Base-by-base conservation (phyloP, 2,113 vertebrate species). In the Ammodytes dubius region DNA sequence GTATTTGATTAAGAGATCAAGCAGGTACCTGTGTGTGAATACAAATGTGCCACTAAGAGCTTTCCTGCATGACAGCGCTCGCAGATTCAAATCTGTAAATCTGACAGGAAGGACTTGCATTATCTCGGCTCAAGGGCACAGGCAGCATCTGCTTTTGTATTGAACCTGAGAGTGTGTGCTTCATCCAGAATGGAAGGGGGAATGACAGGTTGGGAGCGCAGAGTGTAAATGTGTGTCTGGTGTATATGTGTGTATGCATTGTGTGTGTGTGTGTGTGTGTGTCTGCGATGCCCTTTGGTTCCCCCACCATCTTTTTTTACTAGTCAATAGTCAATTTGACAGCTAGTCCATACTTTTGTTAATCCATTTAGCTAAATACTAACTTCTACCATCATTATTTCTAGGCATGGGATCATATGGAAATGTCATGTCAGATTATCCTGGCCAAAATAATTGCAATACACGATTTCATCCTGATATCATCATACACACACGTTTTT, bases 1-100 rank as follows among this genome's bases (percentile, higher is more conserved):
- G 54, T 89, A 79, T 91, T 91, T 91, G 88, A 91, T 87, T 80
- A 92, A 88, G 86, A 88, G 89, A 91, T 91, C 83, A 83, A 70
- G 53, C 79, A 73, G 72, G 79, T 63, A 71, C 79, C 86, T 67
- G 83, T 58, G 83, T 58, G 61, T 88, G 88, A 92, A 92, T 91
- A 91, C 88, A 88, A 90, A 92, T 86, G 85, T 52, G 68, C 17
- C 15, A 65, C 79, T 73, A 67, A 74, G 57, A 79, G 84, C 88
- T 77, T 77, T 83, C 64, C 79, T 56, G 77, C 71, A 15, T 73
- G 85, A 87, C 88, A 77, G 82, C n/a, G 9, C 67, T 52, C 47
- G 37, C 74, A 80, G 77, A 87, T 88, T 88, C 54, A 85, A 27
- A 89, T 90, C 87, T 88, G 89, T 85, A 91, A 85, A 88, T 91